These are phyloP conservation scores for Limnephilus lunatus DNA, from an alignment of 2,888 invertebrate genomes.

Conservation along the genomic window DNA sequence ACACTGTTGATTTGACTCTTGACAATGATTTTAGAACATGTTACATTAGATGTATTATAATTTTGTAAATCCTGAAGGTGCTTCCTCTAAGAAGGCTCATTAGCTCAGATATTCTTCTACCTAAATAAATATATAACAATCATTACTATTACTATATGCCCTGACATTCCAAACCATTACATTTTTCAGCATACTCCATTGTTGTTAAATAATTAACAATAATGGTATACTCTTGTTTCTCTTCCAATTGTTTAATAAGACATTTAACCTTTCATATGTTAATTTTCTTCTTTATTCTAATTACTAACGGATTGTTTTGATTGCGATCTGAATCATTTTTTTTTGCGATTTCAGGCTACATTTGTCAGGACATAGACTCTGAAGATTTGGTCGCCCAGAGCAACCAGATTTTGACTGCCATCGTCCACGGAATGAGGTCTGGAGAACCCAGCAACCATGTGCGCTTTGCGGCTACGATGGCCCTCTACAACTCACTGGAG, in stretches of 20 bases:
- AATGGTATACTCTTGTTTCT: not conserved
- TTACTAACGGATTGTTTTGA: not conserved
- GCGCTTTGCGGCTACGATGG: slow-evolving; percentile 96
- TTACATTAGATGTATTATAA: not conserved
- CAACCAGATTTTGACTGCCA: slow-evolving; percentile 98
- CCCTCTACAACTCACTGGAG: slow-evolving; percentile 97
- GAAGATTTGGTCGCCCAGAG: slow-evolving; percentile 94
- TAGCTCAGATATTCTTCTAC: not conserved
- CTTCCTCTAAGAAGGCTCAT: not conserved
- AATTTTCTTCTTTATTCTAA: not conserved
- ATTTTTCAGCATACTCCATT: not conserved
- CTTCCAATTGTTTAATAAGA: not conserved
- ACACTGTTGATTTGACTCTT: not conserved
- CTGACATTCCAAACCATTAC: not conserved
- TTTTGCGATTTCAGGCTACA: slow-evolving; percentile 80
- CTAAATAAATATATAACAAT: not conserved
- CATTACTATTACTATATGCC: not conserved
- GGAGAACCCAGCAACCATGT: slow-evolving; percentile 96
- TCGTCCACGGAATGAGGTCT: slow-evolving; percentile 98
- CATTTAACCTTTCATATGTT: not conserved
- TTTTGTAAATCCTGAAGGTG: not conserved
- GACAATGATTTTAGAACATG: not conserved
- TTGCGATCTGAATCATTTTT: not conserved
- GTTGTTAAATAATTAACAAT: not conserved
- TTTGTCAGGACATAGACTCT: slow-evolving; percentile 98